Evolutionary conservation across 2,113 vertebrate species (phyloP), one percentile per base, ranked within the genome.

Genomic region (Mionectes macconnelli): DNA sequence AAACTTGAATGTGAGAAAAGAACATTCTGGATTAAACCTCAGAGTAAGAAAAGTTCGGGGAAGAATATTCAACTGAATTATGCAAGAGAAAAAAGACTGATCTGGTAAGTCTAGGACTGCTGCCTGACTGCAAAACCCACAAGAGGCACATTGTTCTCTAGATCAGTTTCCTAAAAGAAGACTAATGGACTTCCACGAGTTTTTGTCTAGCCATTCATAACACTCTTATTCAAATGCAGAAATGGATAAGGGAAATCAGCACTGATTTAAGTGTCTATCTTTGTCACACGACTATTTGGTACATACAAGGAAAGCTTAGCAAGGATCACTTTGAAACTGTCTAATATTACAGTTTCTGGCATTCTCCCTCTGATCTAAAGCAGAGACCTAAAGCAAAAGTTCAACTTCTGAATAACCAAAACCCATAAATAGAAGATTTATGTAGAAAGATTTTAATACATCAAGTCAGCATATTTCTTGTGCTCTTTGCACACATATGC

Each of bases 331-430:
- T 91, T 84, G 89, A 93, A 93, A 88, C n/a, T 69, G 90, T 84
- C 90, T 96, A 92, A 44, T 86, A 74, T 92, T 93, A 92, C 72
- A 77, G 33, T 55, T 93, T 77, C 76, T 86, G 83, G 55, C 67
- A 86, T 1, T n/a, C 40, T 73, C 28, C 31, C 55, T 80, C 83
- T 90, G 90, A 92, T 90, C 68, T 88, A 92, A 95, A 92, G 30
- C 76, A 93, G 86, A 89, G 50, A 67, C 50, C 42, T 70, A 55
- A 84, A 87, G 52, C 22, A 93, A 25, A 90, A 91, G 70, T 92
- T 94, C 63, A 93, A 77, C 53, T 66, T 77, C 55, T 83, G 74
- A 94, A 93, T 74, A 88, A 86, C 76, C 19, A 63, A 88, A 70
- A 1, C 49, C 30, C 42, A 92, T 77, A 92, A 84, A 80, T 0